phyloP scores from a whole-genome alignment of 2,888 invertebrate genomes.

The Zygothrica quintamaculata region DNA sequence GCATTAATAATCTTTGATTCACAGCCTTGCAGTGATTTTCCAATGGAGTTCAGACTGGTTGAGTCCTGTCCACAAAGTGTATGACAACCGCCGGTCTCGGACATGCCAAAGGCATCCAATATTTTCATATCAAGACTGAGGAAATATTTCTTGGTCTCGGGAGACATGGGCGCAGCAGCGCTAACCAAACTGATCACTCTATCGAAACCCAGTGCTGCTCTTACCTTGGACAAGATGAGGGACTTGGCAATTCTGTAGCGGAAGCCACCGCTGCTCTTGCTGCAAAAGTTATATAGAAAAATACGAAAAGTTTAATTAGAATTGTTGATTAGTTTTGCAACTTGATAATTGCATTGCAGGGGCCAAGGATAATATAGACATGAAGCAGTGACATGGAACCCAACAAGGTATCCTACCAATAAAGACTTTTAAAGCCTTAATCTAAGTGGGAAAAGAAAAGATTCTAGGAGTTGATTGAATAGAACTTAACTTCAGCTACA shows the following conservation, averaged over 20 bases:
- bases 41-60: slow-evolving; percentile 89
- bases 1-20: slow-evolving; percentile 89
- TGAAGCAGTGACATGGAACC: not conserved
- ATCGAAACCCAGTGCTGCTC: slow-evolving; percentile 91
- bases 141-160: slow-evolving; percentile 94
- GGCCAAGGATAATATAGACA: slow-evolving; percentile 39
- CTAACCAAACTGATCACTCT: slow-evolving; percentile 89
- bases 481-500: too few relatives aligned
- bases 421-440: not conserved
- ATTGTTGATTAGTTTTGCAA: slow-evolving; percentile 43
- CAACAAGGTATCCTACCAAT: not conserved
- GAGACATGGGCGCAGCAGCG: slow-evolving; percentile 94
- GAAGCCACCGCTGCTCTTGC: slow-evolving; percentile 86
- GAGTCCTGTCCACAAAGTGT: slow-evolving; percentile 85
- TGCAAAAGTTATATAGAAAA: slow-evolving; percentile 51
- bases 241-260: slow-evolving; percentile 92
- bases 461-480: too few relatives aligned
- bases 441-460: too few relatives aligned
- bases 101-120: slow-evolving; percentile 95
- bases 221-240: slow-evolving; percentile 92
- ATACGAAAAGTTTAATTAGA: slow-evolving; percentile 46
- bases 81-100: slow-evolving; percentile 93
- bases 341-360: slow-evolving; percentile 44
- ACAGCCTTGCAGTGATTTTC: slow-evolving; percentile 88
- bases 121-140: slow-evolving; percentile 93